Conservation (phyloP, 2,888 invertebrate genomes). For the Scelioninae gen. 1 region DNA sequence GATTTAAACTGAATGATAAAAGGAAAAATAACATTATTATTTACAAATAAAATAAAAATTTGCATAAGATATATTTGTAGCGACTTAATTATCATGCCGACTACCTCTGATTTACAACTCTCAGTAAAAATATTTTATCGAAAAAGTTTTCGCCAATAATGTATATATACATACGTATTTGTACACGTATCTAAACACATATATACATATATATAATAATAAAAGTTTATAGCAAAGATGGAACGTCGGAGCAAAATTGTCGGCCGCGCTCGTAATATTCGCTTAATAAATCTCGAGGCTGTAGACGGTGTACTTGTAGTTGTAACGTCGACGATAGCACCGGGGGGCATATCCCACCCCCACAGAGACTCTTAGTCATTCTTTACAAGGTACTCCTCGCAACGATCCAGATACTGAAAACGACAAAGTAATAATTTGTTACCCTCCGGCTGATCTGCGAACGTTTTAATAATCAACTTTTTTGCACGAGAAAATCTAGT, state of each 20-base stretch:
- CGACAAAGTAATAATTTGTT: constrained; percentile 72
- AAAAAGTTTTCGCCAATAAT: not conserved
- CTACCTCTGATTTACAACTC: too few relatives aligned
- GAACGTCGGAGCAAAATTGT: constrained; percentile 61
- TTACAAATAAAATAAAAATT: too few relatives aligned
- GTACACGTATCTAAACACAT: not conserved
- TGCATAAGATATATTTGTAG: too few relatives aligned
- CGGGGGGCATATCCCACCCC: constrained; percentile 68
- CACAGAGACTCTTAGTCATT: constrained; percentile 66
- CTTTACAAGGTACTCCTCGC: constrained; percentile 69
- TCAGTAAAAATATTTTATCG: too few relatives aligned
- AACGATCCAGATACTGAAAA: constrained; percentile 70
- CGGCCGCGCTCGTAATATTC: constrained; percentile 66
- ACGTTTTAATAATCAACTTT: constrained; percentile 69
- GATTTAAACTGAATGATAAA: too few relatives aligned
- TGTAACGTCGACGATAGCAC: constrained; percentile 68
- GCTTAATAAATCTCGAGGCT: constrained; percentile 70
- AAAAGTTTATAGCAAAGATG: constrained; percentile 66
- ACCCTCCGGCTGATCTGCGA: constrained; percentile 68
- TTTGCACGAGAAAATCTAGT: constrained; percentile 58
- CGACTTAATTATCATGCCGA: too few relatives aligned
- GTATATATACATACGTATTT: not conserved
- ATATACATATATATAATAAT: constrained; percentile 48
- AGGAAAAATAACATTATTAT: too few relatives aligned
- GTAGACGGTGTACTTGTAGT: constrained; percentile 65